A percentile compares a stretch with the other conserved stretches of the same genome.
Conservation (phyloP, 37 sponge, comb jelly and placozoan genomes). For the Mnemiopsis leidyi region DNA sequence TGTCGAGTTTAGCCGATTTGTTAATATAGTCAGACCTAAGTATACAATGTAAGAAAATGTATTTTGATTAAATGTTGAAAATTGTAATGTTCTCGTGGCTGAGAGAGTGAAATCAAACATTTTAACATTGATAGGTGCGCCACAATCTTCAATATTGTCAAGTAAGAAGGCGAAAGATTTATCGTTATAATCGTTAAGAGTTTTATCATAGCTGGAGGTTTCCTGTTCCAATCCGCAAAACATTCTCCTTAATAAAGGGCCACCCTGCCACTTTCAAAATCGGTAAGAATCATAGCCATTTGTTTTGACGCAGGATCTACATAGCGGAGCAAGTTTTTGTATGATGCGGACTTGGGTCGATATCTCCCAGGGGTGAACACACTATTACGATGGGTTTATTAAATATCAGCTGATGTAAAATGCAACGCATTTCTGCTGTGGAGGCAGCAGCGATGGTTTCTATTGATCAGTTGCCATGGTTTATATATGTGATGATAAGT, state of each 20-base stretch:
- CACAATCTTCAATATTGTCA: not conserved
- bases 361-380: not conserved
- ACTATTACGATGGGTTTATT: not conserved
- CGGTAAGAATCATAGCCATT: too few species aligned
- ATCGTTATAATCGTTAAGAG: too few species aligned
- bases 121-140: not conserved
- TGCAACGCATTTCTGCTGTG: not conserved
- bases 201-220: too few species aligned
- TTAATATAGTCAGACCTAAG: too few species aligned
- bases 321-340: too few species aligned
- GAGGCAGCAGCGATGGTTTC: not conserved
- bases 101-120: not conserved
- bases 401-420: not conserved
- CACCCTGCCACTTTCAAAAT: too few species aligned
- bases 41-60: too few species aligned
- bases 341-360: not conserved
- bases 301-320: too few species aligned
- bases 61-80: too few species aligned
- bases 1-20: too few species aligned
- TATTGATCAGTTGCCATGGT: not conserved
- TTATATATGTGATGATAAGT: not conserved
- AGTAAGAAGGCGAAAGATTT: not conserved
- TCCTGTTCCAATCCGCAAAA: too few species aligned
- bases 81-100: not conserved
- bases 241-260: too few species aligned